phyloP scores from a whole-genome alignment of 2,888 invertebrate species.

The Oligia latruncula region DNA sequence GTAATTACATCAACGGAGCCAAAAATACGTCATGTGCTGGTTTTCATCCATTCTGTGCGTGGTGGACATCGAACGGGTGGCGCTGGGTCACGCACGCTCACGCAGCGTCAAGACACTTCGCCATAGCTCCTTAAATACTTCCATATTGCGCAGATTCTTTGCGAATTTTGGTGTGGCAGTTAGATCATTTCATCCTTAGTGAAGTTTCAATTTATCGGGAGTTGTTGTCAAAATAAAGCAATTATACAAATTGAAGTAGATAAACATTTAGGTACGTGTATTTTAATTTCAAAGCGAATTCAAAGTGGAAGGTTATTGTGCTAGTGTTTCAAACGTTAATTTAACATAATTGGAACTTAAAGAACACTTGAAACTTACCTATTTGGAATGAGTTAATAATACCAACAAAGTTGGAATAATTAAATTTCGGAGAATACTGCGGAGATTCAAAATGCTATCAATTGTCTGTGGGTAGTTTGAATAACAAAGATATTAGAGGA shows the following conservation, averaged over 20 bases:
- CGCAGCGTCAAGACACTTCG: no score
- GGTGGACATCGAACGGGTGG: no score
- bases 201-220: neutral
- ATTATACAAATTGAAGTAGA: neutral
- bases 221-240: neutral
- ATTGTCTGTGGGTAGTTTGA: constrained; percentile 44
- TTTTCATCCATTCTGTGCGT: no score
- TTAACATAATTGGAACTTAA: constrained; percentile 46
- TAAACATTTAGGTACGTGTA: neutral
- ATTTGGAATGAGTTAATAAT: constrained; percentile 48
- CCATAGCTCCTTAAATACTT: no score
- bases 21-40: no score
- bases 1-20: no score
- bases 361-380: constrained; percentile 26
- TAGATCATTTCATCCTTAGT: neutral
- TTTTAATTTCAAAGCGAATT: constrained; percentile 14
- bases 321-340: constrained; percentile 35
- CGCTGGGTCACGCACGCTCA: no score
- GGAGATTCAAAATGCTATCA: constrained; percentile 43
- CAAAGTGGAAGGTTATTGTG: constrained; percentile 3
- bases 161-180: neutral
- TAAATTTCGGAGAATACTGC: constrained; percentile 35
- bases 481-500: constrained; percentile 23
- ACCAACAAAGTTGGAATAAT: constrained; percentile 49
- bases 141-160: no score